Conservation (phyloP, 2,113 vertebrate genomes). For the Sigmodon hispidus region DNA sequence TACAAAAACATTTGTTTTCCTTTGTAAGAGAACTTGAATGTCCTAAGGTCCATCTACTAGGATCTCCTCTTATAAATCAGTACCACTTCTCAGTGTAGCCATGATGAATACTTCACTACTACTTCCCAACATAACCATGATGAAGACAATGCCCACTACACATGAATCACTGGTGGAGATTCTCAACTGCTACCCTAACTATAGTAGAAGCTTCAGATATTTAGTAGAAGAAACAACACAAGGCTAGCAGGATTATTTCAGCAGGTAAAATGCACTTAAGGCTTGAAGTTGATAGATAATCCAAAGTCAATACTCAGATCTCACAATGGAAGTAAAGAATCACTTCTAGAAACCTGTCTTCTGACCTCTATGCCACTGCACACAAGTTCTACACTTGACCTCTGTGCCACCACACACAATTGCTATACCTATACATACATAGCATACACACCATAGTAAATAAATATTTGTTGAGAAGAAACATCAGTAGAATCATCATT, state of each 20-base stretch:
- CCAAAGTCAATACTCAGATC: neutral
- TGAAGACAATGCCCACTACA: neutral
- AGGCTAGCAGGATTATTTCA: neutral
- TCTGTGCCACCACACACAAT: neutral
- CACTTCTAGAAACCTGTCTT: neutral
- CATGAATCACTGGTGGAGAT: neutral
- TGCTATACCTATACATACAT: neutral
- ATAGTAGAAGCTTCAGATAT: neutral
- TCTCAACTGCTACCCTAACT: neutral
- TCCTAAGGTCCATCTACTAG: neutral
- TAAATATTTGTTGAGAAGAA: neutral
- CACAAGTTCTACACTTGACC: no score
- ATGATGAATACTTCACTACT: neutral
- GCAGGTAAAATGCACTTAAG: neutral
- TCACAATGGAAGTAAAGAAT: neutral
- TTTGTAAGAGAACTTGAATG: neutral
- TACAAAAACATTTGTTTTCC: neutral
- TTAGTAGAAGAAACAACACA: neutral
- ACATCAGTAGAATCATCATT: neutral
- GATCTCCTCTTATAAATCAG: neutral
- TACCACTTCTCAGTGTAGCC: neutral
- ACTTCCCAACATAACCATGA: neutral
- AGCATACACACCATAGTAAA: neutral
- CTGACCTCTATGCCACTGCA: neutral
- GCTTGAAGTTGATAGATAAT: neutral